These are phyloP conservation scores for Aphis craccivora DNA, from an alignment of 1,140 invertebrate genomes.

Conservation along the genomic window DNA sequence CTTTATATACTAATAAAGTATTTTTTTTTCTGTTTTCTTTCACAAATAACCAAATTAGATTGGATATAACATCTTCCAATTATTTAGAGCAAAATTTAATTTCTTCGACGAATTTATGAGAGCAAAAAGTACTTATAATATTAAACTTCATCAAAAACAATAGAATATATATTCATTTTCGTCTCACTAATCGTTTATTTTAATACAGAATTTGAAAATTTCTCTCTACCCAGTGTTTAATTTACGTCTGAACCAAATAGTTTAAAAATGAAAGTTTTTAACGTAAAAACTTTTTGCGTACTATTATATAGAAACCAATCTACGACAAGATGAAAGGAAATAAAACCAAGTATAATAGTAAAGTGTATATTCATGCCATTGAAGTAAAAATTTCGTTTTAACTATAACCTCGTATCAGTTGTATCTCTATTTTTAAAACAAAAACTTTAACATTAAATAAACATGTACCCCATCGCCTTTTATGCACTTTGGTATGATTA, in stretches of 20 bases:
- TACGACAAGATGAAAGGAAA: background rate
- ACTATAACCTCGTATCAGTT: conserved; percentile 10
- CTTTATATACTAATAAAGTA: background rate
- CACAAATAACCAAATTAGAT: background rate
- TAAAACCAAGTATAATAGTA: background rate
- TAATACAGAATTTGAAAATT: background rate
- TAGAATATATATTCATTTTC: background rate
- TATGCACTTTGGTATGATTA: background rate
- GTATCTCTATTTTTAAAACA: background rate
- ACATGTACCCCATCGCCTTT: background rate
- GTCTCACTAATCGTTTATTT: background rate
- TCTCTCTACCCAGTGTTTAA: background rate
- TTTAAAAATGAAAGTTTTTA: conserved; percentile 8
- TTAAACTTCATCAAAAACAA: background rate
- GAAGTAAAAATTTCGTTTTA: background rate
- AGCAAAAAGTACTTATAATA: background rate
- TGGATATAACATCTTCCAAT: background rate
- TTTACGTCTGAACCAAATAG: background rate
- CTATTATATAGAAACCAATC: background rate
- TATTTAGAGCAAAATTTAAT: background rate
- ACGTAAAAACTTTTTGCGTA: background rate
- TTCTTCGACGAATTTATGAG: background rate
- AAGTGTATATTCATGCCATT: background rate
- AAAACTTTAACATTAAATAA: background rate
- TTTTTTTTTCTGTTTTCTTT: background rate